Evolutionary conservation across 1,140 invertebrate species (phyloP), one percentile per base, ranked within the genome.

Genomic region (Andricus grossulariae): DNA sequence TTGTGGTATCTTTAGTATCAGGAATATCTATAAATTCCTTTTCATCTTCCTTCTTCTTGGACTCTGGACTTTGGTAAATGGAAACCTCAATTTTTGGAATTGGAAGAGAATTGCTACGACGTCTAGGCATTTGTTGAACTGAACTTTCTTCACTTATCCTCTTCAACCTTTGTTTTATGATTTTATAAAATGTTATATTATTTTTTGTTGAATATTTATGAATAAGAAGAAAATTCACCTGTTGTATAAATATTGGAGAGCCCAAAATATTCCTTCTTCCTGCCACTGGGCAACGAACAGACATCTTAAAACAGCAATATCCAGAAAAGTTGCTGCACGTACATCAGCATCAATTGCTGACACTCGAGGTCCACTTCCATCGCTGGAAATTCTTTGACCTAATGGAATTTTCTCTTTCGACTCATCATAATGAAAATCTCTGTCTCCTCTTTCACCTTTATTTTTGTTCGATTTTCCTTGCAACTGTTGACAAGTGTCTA

Each of bases 251-350:
- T 96, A 99, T 88, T 98, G 96, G n/a, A 99, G 90, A 39, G 97
- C 97, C 99, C 99, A 99, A 91, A 96, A 97, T 39, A 99, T 95
- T 2, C 99, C 99, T 91, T 99, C 98, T 90, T 99, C 98, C 85
- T 97, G 95, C 99, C 99, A 99, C 86, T 99, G 97, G 0, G 96
- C 94, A 77, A 98, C 96, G 90, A 99, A 99, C n/a, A 99, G 93
- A 91, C 98, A 99, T 72, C 98, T 93, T 25, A 99, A 88, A 7
- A 99, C 97, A 15, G 98, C 97, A 13, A 99, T 97, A 91, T 99
- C 99, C 32, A 99, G 89, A 88, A 98, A 99, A 50, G 97, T 99
- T 1, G 99, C 98, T 25, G 97, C 94, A n/a, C 94, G 93, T 3
- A 96, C 93, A 91, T 98, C 95, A 25, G 89, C 87, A 70, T 88